Evolutionary conservation across 1,140 invertebrate species (phyloP).

Genomic region (Mizuhopecten yessoensis): DNA sequence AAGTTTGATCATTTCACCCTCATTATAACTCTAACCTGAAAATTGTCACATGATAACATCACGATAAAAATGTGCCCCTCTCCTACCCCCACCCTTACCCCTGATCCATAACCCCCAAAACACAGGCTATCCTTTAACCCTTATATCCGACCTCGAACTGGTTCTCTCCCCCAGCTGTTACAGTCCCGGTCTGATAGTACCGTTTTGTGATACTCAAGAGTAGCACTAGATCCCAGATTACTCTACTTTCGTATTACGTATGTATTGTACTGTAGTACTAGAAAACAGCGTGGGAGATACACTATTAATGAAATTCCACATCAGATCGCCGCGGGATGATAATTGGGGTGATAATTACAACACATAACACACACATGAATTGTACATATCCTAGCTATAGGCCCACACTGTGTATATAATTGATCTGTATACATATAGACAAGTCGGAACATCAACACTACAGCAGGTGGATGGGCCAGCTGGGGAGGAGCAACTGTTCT

Average conservation of each 20-base stretch:
- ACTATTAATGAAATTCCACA: not conserved
- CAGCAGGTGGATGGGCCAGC: slow-evolving; percentile 6
- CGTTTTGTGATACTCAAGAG: no score
- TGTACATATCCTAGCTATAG: not conserved
- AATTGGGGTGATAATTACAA: not conserved
- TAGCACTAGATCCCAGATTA: no score
- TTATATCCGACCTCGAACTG: no score
- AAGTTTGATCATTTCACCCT: not conserved
- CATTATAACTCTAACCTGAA: not conserved
- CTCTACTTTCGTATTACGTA: not conserved
- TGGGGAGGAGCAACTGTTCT: no score
- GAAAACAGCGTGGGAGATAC: not conserved
- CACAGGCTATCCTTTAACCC: no score
- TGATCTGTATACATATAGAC: no score
- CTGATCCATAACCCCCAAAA: no score
- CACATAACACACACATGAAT: not conserved
- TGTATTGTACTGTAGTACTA: not conserved
- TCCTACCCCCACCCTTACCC: no score
- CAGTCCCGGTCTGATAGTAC: no score
- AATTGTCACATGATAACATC: no score
- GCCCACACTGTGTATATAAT: not conserved
- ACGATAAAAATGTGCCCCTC: no score
- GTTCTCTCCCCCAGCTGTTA: no score
- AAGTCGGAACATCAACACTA: not conserved
- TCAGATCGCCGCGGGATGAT: not conserved